phyloP scores from a whole-genome alignment of 2,113 vertebrate genomes.

The Salvator merianae region DNA sequence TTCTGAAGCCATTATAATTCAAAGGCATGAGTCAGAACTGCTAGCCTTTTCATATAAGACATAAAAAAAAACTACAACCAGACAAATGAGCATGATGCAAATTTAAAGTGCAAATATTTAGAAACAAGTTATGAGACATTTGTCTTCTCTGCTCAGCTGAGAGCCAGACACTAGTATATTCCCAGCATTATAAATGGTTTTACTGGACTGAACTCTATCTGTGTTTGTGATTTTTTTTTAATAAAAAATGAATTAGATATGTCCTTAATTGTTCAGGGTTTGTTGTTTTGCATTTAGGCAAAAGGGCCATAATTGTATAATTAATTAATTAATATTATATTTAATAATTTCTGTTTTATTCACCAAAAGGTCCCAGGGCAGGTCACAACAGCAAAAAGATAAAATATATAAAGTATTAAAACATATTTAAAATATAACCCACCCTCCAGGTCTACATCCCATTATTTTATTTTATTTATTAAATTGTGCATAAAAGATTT shows the following conservation, averaged over 20 bases:
- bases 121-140: neutral
- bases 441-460: no score
- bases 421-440: no score
- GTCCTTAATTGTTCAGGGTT: neutral
- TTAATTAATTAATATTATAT: no score
- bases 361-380: no score
- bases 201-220: neutral
- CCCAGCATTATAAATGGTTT: neutral
- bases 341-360: no score
- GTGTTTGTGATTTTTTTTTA: neutral
- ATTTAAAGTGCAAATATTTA: neutral
- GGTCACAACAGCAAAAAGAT: no score
- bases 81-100: neutral
- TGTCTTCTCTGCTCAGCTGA: neutral
- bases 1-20: constrained; percentile 49
- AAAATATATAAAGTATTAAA: no score
- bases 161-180: neutral
- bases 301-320: no score
- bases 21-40: constrained; percentile 20
- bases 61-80: constrained; percentile 30
- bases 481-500: no score
- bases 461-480: no score
- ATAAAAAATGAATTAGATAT: neutral
- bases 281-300: neutral
- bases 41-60: neutral